Evolutionary conservation across 1,140 invertebrate species (phyloP).

Genomic region (Radopholus similis): DNA sequence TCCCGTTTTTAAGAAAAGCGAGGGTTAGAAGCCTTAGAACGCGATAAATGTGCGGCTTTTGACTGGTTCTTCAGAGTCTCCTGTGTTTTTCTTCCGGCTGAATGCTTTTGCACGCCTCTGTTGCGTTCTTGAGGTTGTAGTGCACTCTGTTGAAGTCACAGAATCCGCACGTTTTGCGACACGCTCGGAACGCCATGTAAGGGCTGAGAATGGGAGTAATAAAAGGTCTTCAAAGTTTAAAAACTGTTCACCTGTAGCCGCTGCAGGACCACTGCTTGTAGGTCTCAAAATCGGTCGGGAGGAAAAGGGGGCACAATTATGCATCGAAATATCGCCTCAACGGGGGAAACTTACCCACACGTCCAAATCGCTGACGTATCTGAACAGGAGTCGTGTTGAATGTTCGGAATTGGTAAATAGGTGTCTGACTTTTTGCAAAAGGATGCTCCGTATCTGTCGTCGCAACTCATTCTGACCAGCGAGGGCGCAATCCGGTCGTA

Average conservation of each 20-base stretch:
- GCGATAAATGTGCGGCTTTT: no score
- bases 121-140: slow-evolving; percentile 28
- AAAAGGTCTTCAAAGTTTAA: no score
- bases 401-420: not conserved
- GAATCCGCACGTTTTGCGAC: slow-evolving; percentile 31
- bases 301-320: not conserved
- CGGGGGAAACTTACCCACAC: not conserved
- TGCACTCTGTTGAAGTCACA: slow-evolving; percentile 34
- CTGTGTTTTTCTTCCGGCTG: not conserved
- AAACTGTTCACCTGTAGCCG: not conserved
- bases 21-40: not conserved
- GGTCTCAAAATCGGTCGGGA: slow-evolving; percentile 4
- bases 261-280: slow-evolving; percentile 5
- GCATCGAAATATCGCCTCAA: not conserved
- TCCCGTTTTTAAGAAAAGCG: not conserved
- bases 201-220: slow-evolving; percentile 21
- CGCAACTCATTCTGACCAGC: slow-evolving; percentile 21
- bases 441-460: slow-evolving; percentile 25
- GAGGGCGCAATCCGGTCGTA: slow-evolving; percentile 34
- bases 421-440: slow-evolving; percentile 27
- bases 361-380: not conserved
- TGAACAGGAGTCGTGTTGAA: slow-evolving; percentile 2
- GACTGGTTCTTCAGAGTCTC: not conserved
- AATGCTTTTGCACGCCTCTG: slow-evolving; percentile 18
- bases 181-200: slow-evolving; percentile 27